Percentiles rank a stretch among this genome's conserved stretches.
phyloP scores from a whole-genome alignment of 2,113 vertebrate species.

The Scolopax mira region DNA sequence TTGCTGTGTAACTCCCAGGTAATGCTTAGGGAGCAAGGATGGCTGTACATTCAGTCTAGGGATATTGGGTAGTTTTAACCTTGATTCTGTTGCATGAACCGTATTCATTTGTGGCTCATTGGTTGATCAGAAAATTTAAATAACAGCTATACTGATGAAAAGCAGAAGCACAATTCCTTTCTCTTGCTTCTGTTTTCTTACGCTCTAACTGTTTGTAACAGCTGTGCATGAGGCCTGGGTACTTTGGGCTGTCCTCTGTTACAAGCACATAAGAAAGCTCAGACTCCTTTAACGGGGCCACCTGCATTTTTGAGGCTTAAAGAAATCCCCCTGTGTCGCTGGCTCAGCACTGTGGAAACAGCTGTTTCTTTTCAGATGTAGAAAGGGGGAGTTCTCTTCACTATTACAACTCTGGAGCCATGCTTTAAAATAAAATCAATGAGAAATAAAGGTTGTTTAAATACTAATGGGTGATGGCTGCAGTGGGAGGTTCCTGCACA shows the following conservation, averaged over 20 bases:
- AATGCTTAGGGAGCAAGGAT: neutral
- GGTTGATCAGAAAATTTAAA: neutral
- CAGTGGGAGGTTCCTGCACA: fast-evolving
- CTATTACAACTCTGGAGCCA: neutral
- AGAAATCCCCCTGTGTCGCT: neutral
- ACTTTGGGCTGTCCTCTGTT: neutral
- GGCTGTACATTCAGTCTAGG: neutral
- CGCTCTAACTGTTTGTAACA: neutral
- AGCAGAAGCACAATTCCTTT: neutral
- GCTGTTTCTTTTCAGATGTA: neutral
- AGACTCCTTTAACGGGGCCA: neutral
- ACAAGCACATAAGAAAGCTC: neutral
- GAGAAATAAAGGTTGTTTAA: neutral
- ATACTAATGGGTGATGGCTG: neutral
- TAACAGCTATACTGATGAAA: neutral
- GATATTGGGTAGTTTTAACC: neutral
- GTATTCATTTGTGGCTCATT: neutral
- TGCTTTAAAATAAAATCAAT: neutral
- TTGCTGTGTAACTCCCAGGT: neutral
- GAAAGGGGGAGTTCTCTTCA: neutral
- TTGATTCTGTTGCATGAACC: neutral
- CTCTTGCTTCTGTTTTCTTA: neutral
- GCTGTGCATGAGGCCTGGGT: neutral
- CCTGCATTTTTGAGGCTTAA: neutral
- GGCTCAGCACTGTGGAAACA: neutral